Evolutionary conservation across 2,888 invertebrate genomes (phyloP).

Genomic region (Altica lythri): DNA sequence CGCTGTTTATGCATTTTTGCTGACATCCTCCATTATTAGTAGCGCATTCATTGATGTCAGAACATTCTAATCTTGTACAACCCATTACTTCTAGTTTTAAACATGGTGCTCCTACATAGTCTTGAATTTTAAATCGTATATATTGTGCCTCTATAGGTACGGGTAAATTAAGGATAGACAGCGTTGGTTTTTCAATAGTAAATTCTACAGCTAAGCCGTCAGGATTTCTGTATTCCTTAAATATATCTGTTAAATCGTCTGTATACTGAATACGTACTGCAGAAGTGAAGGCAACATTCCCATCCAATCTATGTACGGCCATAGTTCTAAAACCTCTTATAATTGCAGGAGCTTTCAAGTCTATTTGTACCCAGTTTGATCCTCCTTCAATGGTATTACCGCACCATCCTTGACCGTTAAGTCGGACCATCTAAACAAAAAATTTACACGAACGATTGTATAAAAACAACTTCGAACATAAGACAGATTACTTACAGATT

Average conservation of each 20-base stretch:
- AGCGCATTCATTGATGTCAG: conserved; percentile 86
- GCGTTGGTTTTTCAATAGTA: conserved; percentile 83
- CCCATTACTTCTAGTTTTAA: conserved; percentile 91
- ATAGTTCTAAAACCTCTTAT: conserved; percentile 90
- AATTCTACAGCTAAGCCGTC: conserved; percentile 94
- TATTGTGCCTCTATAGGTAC: conserved; percentile 90
- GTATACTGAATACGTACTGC: conserved; percentile 88
- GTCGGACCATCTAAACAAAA: conserved; percentile 71
- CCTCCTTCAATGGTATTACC: conserved; percentile 85
- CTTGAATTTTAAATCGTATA: conserved; percentile 83
- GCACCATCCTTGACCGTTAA: conserved; percentile 89
- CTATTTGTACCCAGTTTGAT: conserved; percentile 85
- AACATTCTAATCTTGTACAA: conserved; percentile 86
- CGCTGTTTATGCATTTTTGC: conserved; percentile 89
- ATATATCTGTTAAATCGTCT: conserved; percentile 85
- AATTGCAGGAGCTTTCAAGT: conserved; percentile 86
- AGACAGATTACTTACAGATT: conserved; percentile 65
- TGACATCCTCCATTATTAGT: conserved; percentile 89
- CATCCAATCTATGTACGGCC: conserved; percentile 82
- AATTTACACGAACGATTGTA: not conserved
- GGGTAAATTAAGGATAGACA: conserved; percentile 89
- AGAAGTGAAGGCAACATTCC: conserved; percentile 85
- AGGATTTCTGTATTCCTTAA: conserved; percentile 90
- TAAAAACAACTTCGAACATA: not conserved
- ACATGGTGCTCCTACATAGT: conserved; percentile 87